Percentiles rank a stretch among this genome's conserved stretches.
These are phyloP conservation scores for Puntigrus tetrazona DNA, from an alignment of 2,113 vertebrate genomes.

Conservation along the genomic window DNA sequence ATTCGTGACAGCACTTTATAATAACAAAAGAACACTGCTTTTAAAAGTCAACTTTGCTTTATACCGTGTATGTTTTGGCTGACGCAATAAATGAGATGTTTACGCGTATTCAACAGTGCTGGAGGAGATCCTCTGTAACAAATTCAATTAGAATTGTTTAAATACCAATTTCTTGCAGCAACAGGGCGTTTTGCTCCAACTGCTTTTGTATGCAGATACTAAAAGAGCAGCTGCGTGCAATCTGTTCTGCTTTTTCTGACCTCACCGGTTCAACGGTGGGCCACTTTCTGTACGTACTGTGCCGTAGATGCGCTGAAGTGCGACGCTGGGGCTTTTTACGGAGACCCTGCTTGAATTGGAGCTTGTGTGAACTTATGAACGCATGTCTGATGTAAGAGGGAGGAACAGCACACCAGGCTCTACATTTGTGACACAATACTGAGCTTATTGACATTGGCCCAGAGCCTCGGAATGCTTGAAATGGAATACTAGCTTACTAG, in stretches of 20 bases:
- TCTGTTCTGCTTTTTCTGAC: conserved; percentile 19
- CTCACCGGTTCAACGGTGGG: not conserved
- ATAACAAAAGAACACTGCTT: not conserved
- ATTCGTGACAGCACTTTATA: conserved; percentile 30
- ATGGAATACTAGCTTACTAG: not conserved
- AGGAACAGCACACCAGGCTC: not conserved
- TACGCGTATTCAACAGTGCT: not conserved
- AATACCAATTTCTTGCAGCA: not conserved
- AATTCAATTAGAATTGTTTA: not conserved
- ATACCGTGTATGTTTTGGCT: not conserved
- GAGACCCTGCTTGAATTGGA: not conserved
- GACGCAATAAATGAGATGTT: not conserved
- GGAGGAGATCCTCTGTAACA: not conserved
- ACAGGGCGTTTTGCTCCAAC: not conserved
- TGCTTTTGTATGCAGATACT: conserved; percentile 11
- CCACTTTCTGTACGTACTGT: not conserved
- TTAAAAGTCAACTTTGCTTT: not conserved
- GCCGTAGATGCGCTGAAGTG: not conserved
- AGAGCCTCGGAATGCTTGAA: not conserved
- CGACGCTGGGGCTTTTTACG: not conserved
- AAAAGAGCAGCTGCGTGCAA: conserved; percentile 32
- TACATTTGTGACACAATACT: not conserved
- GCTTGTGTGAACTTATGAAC: not conserved
- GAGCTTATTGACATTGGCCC: not conserved
- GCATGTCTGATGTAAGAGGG: conserved; percentile 14